Evolutionary conservation across 2,113 vertebrate species (phyloP), one percentile per base, ranked within the genome.

Genomic region (Lota lota): DNA sequence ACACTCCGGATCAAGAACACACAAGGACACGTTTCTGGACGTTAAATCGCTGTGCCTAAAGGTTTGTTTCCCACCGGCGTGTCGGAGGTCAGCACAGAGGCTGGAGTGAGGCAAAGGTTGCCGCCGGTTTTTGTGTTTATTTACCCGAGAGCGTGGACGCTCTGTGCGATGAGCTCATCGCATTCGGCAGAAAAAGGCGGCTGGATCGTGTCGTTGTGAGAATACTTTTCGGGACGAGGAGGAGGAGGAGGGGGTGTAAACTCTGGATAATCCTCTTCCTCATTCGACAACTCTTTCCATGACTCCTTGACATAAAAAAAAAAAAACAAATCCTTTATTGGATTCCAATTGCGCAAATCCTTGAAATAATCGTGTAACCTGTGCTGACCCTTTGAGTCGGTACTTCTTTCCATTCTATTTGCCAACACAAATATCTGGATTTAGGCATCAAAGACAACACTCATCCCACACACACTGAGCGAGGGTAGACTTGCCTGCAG

Each of bases 261-360:
- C 28, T 96, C 94, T 0, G 97, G 96, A 2, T 94, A 95, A 15
- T 94, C 93, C 1, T 95, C 95, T 81, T 98, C 95, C 69, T 98
- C 97, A 0, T 95, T 97, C n/a, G 97, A 97, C 14, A 95, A 92
- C 76, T 95, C 95, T 68, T 96, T 97, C 97, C 95, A 98, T 16
- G 95, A 96, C 57, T 96, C 96, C 97, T 99, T 56, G 1, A 75
- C 69, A 77, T 20, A 67, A 16, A 69, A 67, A 14, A 33, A 3
- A 33, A 14, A 8, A 47, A 47, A 14, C 8, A 12, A 47, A 14
- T 12, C 10, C 8, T 47, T 47, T 47, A 10, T 33, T 33, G 4
- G 7, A 33, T 33, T 33, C 28, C 28, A 33, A 33, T 4, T 33
- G 28, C 4, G 28, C 10, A 47, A 47, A 47, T 47, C 40, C 40